These are phyloP conservation scores for Sapajus apella DNA, from an alignment of 2,113 vertebrate genomes.

Conservation along the genomic window DNA sequence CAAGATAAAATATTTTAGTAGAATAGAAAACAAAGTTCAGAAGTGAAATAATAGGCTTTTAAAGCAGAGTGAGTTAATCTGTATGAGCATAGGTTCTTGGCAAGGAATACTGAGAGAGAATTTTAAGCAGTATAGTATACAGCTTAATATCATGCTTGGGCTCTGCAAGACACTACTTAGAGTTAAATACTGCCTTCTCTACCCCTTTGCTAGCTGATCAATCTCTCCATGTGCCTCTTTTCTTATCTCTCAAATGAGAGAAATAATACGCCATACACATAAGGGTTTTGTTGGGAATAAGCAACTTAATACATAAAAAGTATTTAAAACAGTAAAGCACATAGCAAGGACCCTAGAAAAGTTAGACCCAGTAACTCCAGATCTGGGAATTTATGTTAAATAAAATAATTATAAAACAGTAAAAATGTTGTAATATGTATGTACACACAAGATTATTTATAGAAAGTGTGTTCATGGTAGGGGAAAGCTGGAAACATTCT, in stretches of 20 bases:
- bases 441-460: not conserved
- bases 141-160: not conserved
- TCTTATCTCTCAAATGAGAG: not conserved
- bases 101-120: not conserved
- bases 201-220: not conserved
- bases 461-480: not conserved
- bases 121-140: not conserved
- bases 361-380: not conserved
- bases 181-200: not conserved
- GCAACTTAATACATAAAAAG: not conserved
- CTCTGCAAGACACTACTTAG: not conserved
- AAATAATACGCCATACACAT: not conserved
- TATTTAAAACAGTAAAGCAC: not conserved
- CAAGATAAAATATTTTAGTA: not conserved
- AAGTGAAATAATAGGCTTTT: not conserved
- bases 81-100: not conserved
- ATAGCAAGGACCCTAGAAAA: not conserved
- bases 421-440: not conserved
- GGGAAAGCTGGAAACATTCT: not conserved
- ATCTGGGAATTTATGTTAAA: constrained; percentile 13
- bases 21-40: not conserved
- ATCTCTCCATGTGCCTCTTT: not conserved
- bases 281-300: not conserved
- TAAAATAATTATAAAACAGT: constrained; percentile 16
- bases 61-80: not conserved